These are phyloP conservation scores for Anguilla japonica DNA, from an alignment of 2,113 vertebrate species.

Conservation along the genomic window DNA sequence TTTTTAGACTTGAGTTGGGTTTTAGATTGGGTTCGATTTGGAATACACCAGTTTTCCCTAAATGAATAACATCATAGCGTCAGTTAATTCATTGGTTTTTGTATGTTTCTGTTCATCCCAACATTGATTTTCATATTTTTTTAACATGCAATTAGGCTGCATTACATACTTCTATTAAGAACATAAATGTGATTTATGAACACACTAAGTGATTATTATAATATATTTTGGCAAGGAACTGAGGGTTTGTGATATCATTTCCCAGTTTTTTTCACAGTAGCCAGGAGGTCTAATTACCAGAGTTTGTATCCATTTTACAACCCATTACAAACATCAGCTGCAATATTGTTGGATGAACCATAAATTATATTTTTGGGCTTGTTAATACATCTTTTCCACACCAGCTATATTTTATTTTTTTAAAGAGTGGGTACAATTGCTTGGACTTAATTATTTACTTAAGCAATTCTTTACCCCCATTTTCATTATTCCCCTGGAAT, in stretches of 20 bases:
- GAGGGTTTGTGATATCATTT: neutral
- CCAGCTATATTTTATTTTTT: neutral
- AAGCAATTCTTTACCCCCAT: neutral
- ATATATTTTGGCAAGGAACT: neutral
- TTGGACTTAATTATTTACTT: neutral
- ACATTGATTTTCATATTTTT: neutral
- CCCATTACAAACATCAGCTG: neutral
- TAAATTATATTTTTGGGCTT: neutral
- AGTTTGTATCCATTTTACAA: neutral
- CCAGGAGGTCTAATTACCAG: neutral
- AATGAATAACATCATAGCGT: neutral
- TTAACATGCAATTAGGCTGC: neutral
- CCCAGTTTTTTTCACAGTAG: neutral
- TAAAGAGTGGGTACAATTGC: neutral
- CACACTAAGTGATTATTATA: neutral
- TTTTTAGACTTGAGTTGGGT: too few species aligned
- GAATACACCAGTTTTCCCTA: neutral
- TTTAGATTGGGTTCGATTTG: too few species aligned
- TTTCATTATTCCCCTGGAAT: neutral
- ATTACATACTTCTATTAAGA: conserved; percentile 3
- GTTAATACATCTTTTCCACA: neutral
- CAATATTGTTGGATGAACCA: neutral
- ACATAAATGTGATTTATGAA: conserved; percentile 11
- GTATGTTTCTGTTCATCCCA: neutral
- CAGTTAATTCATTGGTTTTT: neutral